Evolutionary conservation across 2,797 vertebrate genomes (phyloP), one percentile per base, ranked within the genome.

Genomic region (Acridotheres tristis): DNA sequence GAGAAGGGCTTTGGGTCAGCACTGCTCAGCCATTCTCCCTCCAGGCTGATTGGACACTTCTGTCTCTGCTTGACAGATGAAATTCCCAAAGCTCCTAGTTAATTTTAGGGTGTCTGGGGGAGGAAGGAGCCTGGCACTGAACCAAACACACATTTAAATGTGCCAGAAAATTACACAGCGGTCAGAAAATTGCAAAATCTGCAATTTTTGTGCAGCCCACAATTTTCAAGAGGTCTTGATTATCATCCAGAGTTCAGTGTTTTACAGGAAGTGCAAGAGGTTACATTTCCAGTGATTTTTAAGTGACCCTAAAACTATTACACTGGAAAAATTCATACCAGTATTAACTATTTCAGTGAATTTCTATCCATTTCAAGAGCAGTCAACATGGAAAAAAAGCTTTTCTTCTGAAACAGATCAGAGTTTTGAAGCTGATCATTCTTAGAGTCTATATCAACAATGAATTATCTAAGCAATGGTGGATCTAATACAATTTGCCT

Each of bases 271-370:
- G 90, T 93, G 91, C 79, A 94, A 93, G 47, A 95, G 96, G 91
- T 96, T 95, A 91, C 47, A 38, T 95, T 97, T 94, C 88, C 90
- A 96, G 94, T 95, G 96, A 94, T 95, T 97, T 97, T 95, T 96
- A 94, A 97, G 88, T 96, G 94, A 97, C 94, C 75, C 50, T 11
- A 89, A 96, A 97, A 91, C 73, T 87, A 82, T 94, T 94, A 94
- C 40, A 93, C 45, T 83, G 86, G 86, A 95, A 85, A 97, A 95
- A 94, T 81, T 91, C 77, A 66, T 87, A 82, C 65, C n/a, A 94
- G 62, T 34, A 94, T 97, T 96, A 95, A 91, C 96, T 93, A 77
- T 96, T 97, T 97, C 93, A 91, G 86, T 95, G 93, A 85, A 82
- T 79, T 95, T 94, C 61, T 76, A 40, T 74, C 27, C 69, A 43